A percentile compares a stretch with the other conserved stretches of the same genome.
phyloP scores from a whole-genome alignment of 30 jellyfish, hydroid and myxozoan species.

The Turritopsis rubra region DNA sequence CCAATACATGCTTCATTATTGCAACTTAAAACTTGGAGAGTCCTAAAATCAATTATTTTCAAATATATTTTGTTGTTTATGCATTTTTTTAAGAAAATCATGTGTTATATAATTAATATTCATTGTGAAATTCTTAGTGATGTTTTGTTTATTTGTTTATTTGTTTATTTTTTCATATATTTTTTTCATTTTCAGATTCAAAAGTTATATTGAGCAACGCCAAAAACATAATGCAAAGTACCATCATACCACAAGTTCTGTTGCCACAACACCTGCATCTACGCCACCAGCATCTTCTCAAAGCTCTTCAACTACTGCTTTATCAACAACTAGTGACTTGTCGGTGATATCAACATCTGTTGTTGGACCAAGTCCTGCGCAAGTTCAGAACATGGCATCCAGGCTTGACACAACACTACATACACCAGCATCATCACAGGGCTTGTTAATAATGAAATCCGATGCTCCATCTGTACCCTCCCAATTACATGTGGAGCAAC shows the following conservation, averaged over 20 bases:
- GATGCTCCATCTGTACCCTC: neutral
- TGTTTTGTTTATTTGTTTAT: too few relatives aligned
- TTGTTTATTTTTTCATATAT: too few relatives aligned
- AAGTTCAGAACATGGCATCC: constrained; percentile 7
- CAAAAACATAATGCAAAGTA: constrained; percentile 91
- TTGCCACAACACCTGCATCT: constrained; percentile 12
- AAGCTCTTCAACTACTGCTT: neutral
- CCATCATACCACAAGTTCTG: constrained; percentile 21
- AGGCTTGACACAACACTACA: neutral
- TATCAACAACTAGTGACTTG: neutral
- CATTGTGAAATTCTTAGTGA: too few relatives aligned
- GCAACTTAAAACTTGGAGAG: too few relatives aligned
- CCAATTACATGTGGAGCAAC: neutral
- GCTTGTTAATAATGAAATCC: constrained; percentile 6
- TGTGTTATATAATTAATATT: too few relatives aligned
- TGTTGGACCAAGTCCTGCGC: constrained; percentile 18
- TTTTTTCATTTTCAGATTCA: constrained; percentile 40
- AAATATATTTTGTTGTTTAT: too few relatives aligned
- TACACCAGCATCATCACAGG: neutral
- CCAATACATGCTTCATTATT: too few relatives aligned
- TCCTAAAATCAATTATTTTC: too few relatives aligned
- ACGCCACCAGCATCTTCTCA: neutral
- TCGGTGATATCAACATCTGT: neutral
- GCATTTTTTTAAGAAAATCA: too few relatives aligned
- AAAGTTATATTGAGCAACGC: constrained; percentile 86